Base-by-base conservation (phyloP, 2,888 invertebrate species). In the Phrixothrix hirtus region DNA sequence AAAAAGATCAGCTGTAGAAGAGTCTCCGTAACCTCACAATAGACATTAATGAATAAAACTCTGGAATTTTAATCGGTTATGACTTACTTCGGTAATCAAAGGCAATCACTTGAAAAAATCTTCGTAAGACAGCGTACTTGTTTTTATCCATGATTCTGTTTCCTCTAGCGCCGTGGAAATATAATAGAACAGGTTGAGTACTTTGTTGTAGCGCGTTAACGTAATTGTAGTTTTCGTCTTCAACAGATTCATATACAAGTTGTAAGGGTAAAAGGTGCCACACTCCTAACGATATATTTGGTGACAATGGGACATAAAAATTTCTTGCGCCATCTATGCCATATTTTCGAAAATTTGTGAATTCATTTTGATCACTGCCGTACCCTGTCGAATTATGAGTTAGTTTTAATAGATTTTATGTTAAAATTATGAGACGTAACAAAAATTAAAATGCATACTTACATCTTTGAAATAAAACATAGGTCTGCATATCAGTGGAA, bases 31-130 rank as follows among this genome's bases (percentile, higher is more conserved):
- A 51, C 67, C 74, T 74, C 7, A 31, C 21, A 16, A 11, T 17
- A 17, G 21, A 29, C 9, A 29, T 26, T 37, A n/a, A n/a, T 29
- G n/a, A n/a, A n/a, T n/a, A n/a, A n/a, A n/a, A n/a, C n/a, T n/a
- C n/a, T n/a, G n/a, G n/a, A n/a, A n/a, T n/a, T n/a, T n/a, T n/a
- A n/a, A n/a, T n/a, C n/a, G n/a, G n/a, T n/a, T n/a, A n/a, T n/a
- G n/a, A 64, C 75, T 76, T 71, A 83, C 88, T 85, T 79, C 93
- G 79, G 72, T 94, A 94, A 73, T 94, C 94, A 63, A 92, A 83
- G 6, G 89, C 79, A 57, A 94, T 74, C 1, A 93, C 84, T 73
- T 93, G 89, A 71, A 84, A 90, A 67, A 87, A 73, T 49, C 79
- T 78, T 49, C 84, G 79, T 13, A 93, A 76, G 29, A 89, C 74